phyloP scores from a whole-genome alignment of 2,113 vertebrate species.

The Haliaeetus leucogaster region DNA sequence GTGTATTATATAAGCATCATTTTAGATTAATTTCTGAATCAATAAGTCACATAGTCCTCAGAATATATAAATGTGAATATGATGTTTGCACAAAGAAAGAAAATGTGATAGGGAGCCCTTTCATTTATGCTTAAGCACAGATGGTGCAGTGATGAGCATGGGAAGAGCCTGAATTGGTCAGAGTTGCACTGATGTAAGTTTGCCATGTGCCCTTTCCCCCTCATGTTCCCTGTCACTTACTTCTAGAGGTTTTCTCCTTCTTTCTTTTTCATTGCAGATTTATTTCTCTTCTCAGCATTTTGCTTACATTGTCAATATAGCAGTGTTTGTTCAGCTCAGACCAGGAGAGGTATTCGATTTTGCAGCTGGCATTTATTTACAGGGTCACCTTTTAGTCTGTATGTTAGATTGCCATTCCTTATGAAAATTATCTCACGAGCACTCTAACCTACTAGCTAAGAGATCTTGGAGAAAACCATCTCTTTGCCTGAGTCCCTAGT shows the following conservation, averaged over 20 bases:
- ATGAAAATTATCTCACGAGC: fast-evolving
- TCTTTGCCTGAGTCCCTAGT: not conserved
- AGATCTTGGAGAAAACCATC: not conserved
- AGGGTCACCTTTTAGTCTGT: not conserved
- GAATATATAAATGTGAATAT: not conserved
- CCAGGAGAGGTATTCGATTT: not conserved
- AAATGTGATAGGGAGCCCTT: not conserved
- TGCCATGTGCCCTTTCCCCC: not conserved
- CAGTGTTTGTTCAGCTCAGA: constrained; percentile 12
- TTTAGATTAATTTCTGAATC: constrained; percentile 1
- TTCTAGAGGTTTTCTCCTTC: not conserved
- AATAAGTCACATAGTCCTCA: not conserved
- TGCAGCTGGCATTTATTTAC: constrained; percentile 19
- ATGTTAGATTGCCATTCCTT: not conserved
- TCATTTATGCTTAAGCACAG: not conserved
- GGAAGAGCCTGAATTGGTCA: not conserved
- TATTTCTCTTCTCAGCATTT: not conserved
- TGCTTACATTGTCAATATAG: not conserved
- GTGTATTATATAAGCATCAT: not conserved
- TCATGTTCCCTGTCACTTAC: not conserved
- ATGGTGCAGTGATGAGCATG: not conserved
- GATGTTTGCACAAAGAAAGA: not conserved
- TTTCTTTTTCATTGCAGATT: not conserved
- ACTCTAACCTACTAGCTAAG: not conserved
- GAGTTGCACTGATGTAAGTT: not conserved